Evolutionary conservation across 2,113 vertebrate species (phyloP), one percentile per base, ranked within the genome.

Genomic region (Gallinago paraguaiae): DNA sequence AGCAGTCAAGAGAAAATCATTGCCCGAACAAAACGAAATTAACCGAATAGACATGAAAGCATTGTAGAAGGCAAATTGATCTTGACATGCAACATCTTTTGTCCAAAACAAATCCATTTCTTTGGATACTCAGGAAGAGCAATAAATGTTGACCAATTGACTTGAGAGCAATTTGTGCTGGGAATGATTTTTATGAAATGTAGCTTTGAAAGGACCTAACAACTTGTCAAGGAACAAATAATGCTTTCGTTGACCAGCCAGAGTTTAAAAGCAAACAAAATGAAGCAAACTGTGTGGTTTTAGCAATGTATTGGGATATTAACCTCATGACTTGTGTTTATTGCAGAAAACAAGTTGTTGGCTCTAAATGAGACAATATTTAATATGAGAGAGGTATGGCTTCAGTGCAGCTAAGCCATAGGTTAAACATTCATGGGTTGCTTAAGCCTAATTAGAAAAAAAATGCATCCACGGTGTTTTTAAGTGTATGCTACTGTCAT

Each of bases 11-110:
- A 83, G 76, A 80, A 88, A 94, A 50, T 31, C 67, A 78, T 79
- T 91, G 41, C 71, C 31, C 95, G 31, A 96, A 72, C 45, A 92
- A 51, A 83, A 94, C 93, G 50, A 46, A 96, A 96, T 82, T 93
- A 93, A 43, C 61, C 76, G 69, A 82, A 82, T 48, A 93, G 54
- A 82, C 0, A 9, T 54, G 50, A 93, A 50, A 59, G 31, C 22
- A 17, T 57, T 95, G 72, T 68, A 91, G 82, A 81, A 90, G 76
- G 48, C 43, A 93, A 85, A 96, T 69, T 72, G 53, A 63, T 91
- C 59, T 86, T 51, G 33, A 96, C 33, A 50, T 45, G 43, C 39
- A 90, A 43, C 8, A 57, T 93, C 46, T 93, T 81, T 93, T 86
- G 82, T 92, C 71, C 37, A 74, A 82, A 95, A 51, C 56, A 41